Base-by-base conservation (phyloP, 2,797 vertebrate species). In the Harpagifer antarcticus region DNA sequence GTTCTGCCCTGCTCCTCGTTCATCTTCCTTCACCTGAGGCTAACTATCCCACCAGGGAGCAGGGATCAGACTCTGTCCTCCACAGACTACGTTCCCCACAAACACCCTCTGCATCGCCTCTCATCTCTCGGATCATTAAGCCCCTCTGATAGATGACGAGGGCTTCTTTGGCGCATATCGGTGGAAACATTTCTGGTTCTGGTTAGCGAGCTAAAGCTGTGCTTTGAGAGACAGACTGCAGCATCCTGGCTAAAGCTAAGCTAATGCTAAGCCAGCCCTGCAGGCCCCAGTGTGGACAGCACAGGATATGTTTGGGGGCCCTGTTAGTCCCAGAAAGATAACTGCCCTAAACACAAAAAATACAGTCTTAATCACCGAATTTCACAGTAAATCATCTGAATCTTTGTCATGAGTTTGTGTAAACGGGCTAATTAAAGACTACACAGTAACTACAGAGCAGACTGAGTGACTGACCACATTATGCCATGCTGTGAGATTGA, bases 111-210 rank as follows among this genome's bases (percentile, higher is more conserved):
- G 78, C 87, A 64, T 78, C 68, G 54, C 70, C 68, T 83, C 82
- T 72, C 68, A 60, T 64, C 84, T 72, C 57, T 60, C 76, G 71
- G 72, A 83, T 72, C 70, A 66, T 77, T 91, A 93, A 92, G 85
- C 89, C 83, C 83, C 74, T 84, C 89, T 95, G 95, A 96, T 95
- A 93, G 95, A 96, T 95, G 91, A 93, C 86, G 81, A 90, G 86
- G 82, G 88, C 84, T 78, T 81, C 82, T 85, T 92, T 95, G 95
- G 95, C 93, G 82, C 82, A 85, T 86, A 86, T 88, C 78, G 86
- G 12, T 95, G 94, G 95, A 94, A 96, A 95, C 88, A 50, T 89
- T 93, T 96, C 96, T 96, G 96, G 94, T 96, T 96, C 94, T 96
- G 93, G 92, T 97, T 97, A 96, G 79, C 75, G 74, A 77, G 83